phyloP scores from a whole-genome alignment of 2,797 vertebrate genomes.

The Cryptoprocta ferox region DNA sequence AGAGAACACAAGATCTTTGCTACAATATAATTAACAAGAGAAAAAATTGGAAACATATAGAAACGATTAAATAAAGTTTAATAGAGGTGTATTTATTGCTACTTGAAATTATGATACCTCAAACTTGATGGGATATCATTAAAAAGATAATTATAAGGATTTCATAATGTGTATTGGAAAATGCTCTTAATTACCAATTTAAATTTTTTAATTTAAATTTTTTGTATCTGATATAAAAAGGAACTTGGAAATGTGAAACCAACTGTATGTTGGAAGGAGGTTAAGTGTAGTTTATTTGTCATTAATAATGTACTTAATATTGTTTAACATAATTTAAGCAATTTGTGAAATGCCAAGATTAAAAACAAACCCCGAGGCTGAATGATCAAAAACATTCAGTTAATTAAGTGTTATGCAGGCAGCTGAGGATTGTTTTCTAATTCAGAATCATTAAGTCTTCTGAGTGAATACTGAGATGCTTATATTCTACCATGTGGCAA shows the following conservation, averaged over 20 bases:
- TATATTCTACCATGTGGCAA: background rate
- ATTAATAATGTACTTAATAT: background rate
- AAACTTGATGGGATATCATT: background rate
- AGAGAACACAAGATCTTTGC: background rate
- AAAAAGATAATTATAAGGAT: background rate
- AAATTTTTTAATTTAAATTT: background rate
- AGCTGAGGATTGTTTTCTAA: background rate
- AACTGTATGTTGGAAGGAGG: background rate
- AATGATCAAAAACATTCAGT: background rate
- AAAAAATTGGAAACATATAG: background rate
- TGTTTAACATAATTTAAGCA: background rate
- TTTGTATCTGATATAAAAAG: background rate
- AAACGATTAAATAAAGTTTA: slow-evolving; percentile 36
- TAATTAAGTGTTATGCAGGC: background rate
- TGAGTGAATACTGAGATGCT: background rate
- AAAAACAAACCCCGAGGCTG: background rate
- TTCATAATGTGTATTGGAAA: background rate
- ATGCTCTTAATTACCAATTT: background rate
- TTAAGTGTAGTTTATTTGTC: background rate
- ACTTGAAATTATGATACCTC: background rate
- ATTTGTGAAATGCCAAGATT: background rate
- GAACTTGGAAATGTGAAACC: slow-evolving; percentile 23
- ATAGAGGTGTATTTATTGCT: background rate
- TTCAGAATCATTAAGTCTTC: background rate
- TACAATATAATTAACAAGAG: background rate